Conservation (phyloP, 2,797 vertebrate species). For the Amphiprion clarkii region DNA sequence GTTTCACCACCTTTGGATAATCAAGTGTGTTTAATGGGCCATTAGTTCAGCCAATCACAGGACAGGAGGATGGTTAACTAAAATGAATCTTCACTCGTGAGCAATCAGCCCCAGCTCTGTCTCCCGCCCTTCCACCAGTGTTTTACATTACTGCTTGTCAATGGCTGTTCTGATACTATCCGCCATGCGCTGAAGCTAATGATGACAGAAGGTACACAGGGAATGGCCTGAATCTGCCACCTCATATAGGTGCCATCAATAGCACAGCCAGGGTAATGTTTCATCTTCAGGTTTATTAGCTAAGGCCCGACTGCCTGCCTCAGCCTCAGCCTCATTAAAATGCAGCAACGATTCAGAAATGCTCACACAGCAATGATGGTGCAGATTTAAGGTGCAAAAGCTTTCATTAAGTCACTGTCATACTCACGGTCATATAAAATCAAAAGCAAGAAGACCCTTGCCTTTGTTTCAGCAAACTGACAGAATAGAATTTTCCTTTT, state of each 20-base stretch:
- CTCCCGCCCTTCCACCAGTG: constrained; percentile 3
- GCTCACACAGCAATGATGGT: constrained; percentile 40
- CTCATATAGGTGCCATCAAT: constrained; percentile 66
- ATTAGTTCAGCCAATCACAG: constrained; percentile 66
- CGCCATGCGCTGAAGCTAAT: constrained; percentile 64
- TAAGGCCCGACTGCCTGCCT: constrained; percentile 31
- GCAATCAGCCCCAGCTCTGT: constrained; percentile 32
- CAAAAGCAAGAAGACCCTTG: background rate
- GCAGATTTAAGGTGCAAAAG: constrained; percentile 26
- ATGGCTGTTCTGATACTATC: constrained; percentile 53
- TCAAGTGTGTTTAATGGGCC: constrained; percentile 60
- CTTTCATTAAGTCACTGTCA: background rate
- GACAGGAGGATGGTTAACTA: constrained; percentile 36
- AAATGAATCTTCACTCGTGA: constrained; percentile 66
- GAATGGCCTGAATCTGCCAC: constrained; percentile 80
- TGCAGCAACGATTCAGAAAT: constrained; percentile 33
- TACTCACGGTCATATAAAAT: background rate
- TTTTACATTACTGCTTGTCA: constrained; percentile 30
- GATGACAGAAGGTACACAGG: constrained; percentile 72
- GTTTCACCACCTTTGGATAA: constrained; percentile 59
- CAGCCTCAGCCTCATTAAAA: constrained; percentile 59
- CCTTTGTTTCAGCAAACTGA: background rate
- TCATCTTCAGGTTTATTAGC: constrained; percentile 73
- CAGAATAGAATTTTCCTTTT: background rate
- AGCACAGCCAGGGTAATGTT: constrained; percentile 58